Conservation (phyloP, 2,113 vertebrate genomes). For the Anas platyrhynchos region DNA sequence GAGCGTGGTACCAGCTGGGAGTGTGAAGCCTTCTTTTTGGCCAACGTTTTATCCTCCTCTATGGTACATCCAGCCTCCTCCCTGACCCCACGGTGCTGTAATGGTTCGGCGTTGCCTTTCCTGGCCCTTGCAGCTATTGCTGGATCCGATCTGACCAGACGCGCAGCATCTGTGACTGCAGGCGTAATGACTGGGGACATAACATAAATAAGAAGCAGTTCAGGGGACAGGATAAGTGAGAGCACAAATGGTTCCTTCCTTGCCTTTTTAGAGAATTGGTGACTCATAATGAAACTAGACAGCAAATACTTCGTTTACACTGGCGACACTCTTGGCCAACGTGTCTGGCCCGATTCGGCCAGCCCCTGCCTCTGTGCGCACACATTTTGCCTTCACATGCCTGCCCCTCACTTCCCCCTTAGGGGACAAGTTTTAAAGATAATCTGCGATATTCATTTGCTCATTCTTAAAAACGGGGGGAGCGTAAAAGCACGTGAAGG, state of each 20-base stretch:
- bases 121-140: not conserved
- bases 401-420: not conserved
- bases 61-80: not conserved
- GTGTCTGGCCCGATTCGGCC: not conserved
- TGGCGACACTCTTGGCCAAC: fast-evolving
- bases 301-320: not conserved
- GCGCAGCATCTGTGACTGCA: not conserved
- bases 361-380: not conserved
- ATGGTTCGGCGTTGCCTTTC: not conserved
- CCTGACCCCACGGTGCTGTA: fast-evolving
- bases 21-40: not conserved
- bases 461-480: not conserved
- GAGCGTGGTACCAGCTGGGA: not conserved
- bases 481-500: not conserved
- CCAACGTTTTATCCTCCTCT: not conserved
- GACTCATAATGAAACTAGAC: constrained; percentile 57
- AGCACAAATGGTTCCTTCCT: not conserved
- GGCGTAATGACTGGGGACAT: not conserved
- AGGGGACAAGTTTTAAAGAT: not conserved
- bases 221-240: not conserved
- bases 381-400: fast-evolving
- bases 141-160: not conserved
- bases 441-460: not conserved
- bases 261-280: not conserved
- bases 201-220: not conserved